Base-by-base conservation (phyloP, 2,797 vertebrate genomes). In the Trachops cirrhosus region DNA sequence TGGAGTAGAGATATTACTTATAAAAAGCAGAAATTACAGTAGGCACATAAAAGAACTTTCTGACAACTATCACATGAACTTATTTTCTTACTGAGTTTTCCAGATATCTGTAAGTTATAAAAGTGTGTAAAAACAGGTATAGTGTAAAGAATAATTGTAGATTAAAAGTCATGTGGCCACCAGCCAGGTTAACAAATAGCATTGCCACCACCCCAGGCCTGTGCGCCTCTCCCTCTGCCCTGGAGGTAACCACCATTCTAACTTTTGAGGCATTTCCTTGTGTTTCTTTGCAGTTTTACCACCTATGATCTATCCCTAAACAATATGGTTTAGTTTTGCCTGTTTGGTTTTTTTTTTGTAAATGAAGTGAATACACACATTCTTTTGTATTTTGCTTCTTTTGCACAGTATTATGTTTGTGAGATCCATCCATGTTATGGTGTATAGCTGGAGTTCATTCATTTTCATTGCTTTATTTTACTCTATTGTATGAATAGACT, bases 41-140 rank as follows among this genome's bases (percentile, higher is more conserved):
- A 83, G 57, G 6, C 48, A 67, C n/a, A 71, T 71, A 74, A 82
- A 74, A 91, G 21, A 92, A 71, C 37, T 5, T 2, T 68, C 64
- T 86, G 67, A 89, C 80, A 92, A 52, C 62, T 86, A 12, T 48
- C 21, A 24, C 15, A 62, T 32, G n/a, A 75, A 44, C 48, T 80
- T 75, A 54, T 82, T 94, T 96, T 74, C 88, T 86, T 89, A 77
- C 29, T 92, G n/a, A 22, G 85, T 85, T 96, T 96, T 92, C 29
- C 19, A 64, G 21, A 18, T 90, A 48, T 26, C 37, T 44, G 80
- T 82, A 39, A 77, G 39, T 91, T 64, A 73, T 79, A 78, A 93
- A 75, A 91, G 16, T 68, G 22, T 46, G 64, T 62, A 71, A 86
- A 93, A 93, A 74, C 37, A 78, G 34, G 41, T 78, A 29, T 8